Base-by-base conservation (phyloP, 37 sponge, comb jelly and placozoan species). In the Amphimedon queenslandica region DNA sequence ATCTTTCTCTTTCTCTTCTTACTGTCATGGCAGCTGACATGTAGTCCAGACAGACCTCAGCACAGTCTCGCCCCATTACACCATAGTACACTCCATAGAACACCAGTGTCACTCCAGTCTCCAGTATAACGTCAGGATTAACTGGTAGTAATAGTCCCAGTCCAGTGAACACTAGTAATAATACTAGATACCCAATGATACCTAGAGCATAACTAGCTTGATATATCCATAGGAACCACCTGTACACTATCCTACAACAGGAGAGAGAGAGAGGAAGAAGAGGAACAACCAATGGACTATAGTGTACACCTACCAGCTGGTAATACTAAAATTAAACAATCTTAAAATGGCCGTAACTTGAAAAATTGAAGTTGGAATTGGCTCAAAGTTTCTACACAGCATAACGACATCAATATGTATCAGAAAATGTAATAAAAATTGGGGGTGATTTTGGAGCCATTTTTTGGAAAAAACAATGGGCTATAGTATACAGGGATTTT, bases 71-170 rank as follows among this genome's bases (percentile, higher is more conserved):
- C 2, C 96, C 96, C 77, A 98, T 81, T 57, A 98, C 93, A 4
- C 99, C 99, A 82, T 76, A 98, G 77, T 98, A 98, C 34, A 94
- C 79, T 1, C 96, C 99, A 69, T 98, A 98, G 85, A 98, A 98
- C 30, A 98, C 63, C 21, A 90, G 55, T 0, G 80, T 70, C 43
- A 87, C 83, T 1, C 84, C 88, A 32, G 74, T 28, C 67, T 90
- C 90, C 75, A 90, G 73, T 55, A 81, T 53, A 32, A 37, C 11
- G 58, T 90, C 88, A 1, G 88, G 82, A 25, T 69, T 57, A 40
- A 79, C 33, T 37, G 81, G 84, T 57, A 94, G 57, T 23, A 86
- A 64, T 1, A 87, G 73, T 4, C 84, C 82, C 1, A 86, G 66
- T 3, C 88, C 92, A 35, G 88, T 80, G 74, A 93, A 81, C 40